Conservation (phyloP, 2,113 vertebrate genomes). For the Lagopus leucura region DNA sequence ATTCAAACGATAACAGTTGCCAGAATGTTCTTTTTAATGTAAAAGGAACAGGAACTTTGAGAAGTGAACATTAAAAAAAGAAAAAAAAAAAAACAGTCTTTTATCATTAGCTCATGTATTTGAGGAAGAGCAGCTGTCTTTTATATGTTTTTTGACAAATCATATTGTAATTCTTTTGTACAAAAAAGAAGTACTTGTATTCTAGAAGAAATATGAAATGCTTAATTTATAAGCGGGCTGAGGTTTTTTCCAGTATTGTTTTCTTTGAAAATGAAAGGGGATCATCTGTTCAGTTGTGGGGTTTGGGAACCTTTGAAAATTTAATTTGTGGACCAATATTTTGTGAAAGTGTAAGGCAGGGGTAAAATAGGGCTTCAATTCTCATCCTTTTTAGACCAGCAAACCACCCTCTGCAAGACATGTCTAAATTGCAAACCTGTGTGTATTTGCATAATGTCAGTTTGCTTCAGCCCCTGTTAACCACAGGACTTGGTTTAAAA, state of each 20-base stretch:
- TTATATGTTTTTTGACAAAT: constrained; percentile 91
- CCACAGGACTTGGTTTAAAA: constrained; percentile 84
- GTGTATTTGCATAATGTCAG: constrained; percentile 72
- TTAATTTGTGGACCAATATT: constrained; percentile 94
- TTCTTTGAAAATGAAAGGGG: constrained; percentile 85
- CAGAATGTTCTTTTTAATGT: constrained; percentile 82
- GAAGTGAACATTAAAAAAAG: constrained; percentile 71
- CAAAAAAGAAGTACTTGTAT: constrained; percentile 89
- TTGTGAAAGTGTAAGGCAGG: constrained; percentile 82
- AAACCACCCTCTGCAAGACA: constrained; percentile 78
- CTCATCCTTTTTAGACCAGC: constrained; percentile 80
- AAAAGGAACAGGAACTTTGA: constrained; percentile 80
- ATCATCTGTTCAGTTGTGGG: constrained; percentile 83
- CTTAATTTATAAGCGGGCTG: constrained; percentile 90
- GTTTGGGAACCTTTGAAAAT: constrained; percentile 80
- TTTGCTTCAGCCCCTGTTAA: constrained; percentile 80
- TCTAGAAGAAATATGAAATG: constrained; percentile 88
- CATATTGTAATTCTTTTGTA: constrained; percentile 91
- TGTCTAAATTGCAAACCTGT: constrained; percentile 75
- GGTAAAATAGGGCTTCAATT: constrained; percentile 81
- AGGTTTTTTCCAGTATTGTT: constrained; percentile 84
- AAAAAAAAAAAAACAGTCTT: constrained; percentile 73
- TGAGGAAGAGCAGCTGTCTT: constrained; percentile 89
- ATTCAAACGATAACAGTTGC: constrained; percentile 78
- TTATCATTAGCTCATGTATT: constrained; percentile 87